These are phyloP conservation scores for Erithacus rubecula DNA, from an alignment of 2,797 vertebrate species.

Conservation along the genomic window DNA sequence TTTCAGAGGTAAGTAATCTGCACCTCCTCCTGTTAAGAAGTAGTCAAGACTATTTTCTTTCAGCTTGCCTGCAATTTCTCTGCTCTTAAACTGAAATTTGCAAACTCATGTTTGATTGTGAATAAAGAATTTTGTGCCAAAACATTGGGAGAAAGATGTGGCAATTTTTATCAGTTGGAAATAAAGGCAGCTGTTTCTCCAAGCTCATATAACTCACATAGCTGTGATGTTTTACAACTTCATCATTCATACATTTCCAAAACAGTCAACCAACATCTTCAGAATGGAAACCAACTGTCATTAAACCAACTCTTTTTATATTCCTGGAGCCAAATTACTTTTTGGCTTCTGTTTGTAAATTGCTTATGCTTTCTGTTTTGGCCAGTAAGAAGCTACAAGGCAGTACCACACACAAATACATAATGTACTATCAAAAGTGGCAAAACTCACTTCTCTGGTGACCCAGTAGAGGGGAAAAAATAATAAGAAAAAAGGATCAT, in stretches of 20 bases:
- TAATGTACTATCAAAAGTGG: neutral
- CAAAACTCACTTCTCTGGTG: neutral
- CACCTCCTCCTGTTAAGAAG: neutral
- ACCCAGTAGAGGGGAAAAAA: neutral
- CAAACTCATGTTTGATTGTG: neutral
- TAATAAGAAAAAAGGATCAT: neutral
- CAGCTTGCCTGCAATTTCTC: neutral
- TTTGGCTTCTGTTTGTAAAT: neutral
- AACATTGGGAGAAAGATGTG: neutral
- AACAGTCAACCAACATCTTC: neutral
- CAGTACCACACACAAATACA: neutral
- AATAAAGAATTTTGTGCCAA: neutral
- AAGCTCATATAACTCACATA: neutral
- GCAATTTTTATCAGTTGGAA: neutral
- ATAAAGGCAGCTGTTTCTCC: neutral
- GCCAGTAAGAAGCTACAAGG: neutral
- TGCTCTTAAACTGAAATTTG: neutral
- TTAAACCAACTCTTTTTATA: neutral
- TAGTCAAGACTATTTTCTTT: neutral
- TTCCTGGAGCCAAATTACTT: neutral
- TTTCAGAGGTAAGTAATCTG: neutral
- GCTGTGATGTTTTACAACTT: neutral
- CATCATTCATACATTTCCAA: neutral
- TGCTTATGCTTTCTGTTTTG: neutral
- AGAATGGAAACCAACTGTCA: neutral